These are phyloP conservation scores for Coleophora deauratella DNA, from an alignment of 2,888 invertebrate species.

Conservation along the genomic window DNA sequence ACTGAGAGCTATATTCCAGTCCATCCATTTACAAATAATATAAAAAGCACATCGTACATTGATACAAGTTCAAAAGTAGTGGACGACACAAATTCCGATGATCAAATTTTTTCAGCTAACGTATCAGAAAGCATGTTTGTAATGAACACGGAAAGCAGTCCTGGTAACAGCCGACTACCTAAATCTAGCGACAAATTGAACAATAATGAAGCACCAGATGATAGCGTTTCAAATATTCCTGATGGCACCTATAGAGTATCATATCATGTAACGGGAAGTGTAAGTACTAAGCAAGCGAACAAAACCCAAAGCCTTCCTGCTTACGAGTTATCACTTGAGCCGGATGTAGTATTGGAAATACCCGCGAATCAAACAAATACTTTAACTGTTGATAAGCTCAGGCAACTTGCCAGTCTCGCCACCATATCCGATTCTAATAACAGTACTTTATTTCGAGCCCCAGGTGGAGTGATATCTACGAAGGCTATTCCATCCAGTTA, in stretches of 20 bases:
- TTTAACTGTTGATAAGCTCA: slow-evolving; percentile 61
- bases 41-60: slow-evolving; percentile 31
- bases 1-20: slow-evolving; percentile 38
- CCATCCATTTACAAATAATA: slow-evolving; percentile 26
- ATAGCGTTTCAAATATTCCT: slow-evolving; percentile 34
- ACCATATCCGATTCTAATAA: slow-evolving; percentile 70
- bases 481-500: slow-evolving; percentile 77
- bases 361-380: slow-evolving; percentile 53
- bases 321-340: slow-evolving; percentile 58
- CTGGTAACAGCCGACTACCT: slow-evolving; percentile 45
- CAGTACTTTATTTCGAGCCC: slow-evolving; percentile 60
- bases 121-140: slow-evolving; percentile 31
- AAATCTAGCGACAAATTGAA: slow-evolving; percentile 44
- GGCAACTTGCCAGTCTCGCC: slow-evolving; percentile 72
- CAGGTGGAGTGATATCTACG: slow-evolving; percentile 71
- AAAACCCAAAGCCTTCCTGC: slow-evolving; percentile 58
- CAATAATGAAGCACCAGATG: background rate
- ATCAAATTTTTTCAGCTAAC: slow-evolving; percentile 24
- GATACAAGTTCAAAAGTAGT: slow-evolving; percentile 24
- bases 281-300: slow-evolving; percentile 64
- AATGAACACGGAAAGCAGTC: slow-evolving; percentile 21
- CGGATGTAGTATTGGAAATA: slow-evolving; percentile 62
- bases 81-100: slow-evolving; percentile 23
- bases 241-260: slow-evolving; percentile 63
- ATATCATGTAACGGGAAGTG: slow-evolving; percentile 65